phyloP scores from a whole-genome alignment of 2,113 vertebrate genomes.

The Sterna hirundo region DNA sequence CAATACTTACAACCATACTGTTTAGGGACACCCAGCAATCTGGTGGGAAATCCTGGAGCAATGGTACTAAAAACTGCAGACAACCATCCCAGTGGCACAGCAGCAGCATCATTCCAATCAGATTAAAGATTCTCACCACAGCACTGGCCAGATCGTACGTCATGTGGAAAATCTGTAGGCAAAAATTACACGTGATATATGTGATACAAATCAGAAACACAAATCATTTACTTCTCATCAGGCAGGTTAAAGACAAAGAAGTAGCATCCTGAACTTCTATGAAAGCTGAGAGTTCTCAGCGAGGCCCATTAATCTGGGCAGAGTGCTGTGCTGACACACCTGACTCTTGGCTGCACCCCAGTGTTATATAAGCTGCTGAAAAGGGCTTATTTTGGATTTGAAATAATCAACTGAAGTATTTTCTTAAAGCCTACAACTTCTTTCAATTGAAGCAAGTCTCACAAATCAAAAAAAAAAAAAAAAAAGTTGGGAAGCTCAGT shows the following conservation, averaged over 20 bases:
- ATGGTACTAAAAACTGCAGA: conserved; percentile 92
- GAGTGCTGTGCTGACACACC: background rate
- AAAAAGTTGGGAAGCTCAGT: background rate
- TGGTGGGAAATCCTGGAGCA: conserved; percentile 92
- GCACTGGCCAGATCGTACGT: conserved; percentile 95
- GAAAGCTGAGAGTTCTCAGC: background rate
- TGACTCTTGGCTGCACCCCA: background rate
- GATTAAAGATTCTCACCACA: conserved; percentile 96
- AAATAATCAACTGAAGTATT: too few species aligned
- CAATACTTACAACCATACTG: conserved; percentile 94
- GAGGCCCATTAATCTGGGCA: background rate
- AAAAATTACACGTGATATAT: background rate
- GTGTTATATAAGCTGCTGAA: too few species aligned
- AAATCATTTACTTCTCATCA: background rate
- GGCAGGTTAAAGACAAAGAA: background rate
- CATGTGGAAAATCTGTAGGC: conserved; percentile 93
- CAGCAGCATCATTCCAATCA: conserved; percentile 96
- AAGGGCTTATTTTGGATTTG: too few species aligned
- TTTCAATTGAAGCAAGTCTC: background rate
- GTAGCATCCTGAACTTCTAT: background rate
- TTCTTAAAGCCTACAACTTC: background rate
- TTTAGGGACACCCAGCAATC: conserved; percentile 97
- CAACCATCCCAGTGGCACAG: conserved; percentile 96
- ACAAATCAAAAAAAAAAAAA: background rate
- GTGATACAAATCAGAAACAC: background rate